Conservation (phyloP, 2,888 invertebrate species). For the Melikaiella ostensackeni region DNA sequence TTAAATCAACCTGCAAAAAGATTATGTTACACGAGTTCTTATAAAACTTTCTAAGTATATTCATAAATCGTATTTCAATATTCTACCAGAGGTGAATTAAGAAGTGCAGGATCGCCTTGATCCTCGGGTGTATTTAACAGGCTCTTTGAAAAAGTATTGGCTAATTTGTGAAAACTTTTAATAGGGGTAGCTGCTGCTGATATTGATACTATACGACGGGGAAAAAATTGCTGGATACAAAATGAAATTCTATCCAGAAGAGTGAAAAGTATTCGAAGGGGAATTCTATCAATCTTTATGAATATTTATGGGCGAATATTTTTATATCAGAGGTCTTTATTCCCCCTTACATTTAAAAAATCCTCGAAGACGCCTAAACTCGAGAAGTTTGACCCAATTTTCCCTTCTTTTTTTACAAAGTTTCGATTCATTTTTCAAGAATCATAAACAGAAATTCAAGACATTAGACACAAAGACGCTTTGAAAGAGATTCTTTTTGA, state of each 20-base stretch:
- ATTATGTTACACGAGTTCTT: not conserved
- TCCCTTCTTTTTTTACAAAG: no score
- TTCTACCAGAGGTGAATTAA: not conserved
- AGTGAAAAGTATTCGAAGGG: not conserved
- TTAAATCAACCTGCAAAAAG: no score
- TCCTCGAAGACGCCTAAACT: no score
- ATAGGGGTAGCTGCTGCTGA: not conserved
- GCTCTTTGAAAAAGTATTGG: not conserved
- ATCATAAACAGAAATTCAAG: no score
- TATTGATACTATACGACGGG: not conserved
- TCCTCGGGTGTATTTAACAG: not conserved
- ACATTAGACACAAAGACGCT: no score
- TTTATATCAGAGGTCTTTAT: no score
- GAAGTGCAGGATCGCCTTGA: not conserved
- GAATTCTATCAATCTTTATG: not conserved
- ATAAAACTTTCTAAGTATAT: not conserved
- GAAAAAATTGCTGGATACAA: not conserved
- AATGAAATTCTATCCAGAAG: not conserved
- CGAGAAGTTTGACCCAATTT: no score
- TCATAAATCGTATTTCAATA: conserved; percentile 5
- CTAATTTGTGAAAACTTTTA: not conserved
- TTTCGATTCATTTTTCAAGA: no score
- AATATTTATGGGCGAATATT: not conserved
- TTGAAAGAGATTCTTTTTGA: no score
- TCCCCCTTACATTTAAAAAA: no score